phyloP scores from a whole-genome alignment of 2,888 invertebrate genomes.

The Tanytarsus gracilentus region DNA sequence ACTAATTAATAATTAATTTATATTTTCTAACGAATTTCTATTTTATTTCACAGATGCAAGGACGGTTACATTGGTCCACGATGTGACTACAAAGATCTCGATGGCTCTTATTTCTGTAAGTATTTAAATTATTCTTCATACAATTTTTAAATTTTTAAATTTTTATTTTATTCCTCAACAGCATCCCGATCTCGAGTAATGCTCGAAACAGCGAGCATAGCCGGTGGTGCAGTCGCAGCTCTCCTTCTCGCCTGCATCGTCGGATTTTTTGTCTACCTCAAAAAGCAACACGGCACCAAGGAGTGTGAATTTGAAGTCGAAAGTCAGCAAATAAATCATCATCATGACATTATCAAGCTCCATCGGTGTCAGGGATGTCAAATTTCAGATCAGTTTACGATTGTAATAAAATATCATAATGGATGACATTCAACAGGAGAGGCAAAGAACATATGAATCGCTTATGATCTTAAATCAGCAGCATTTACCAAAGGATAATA shows the following conservation, averaged over 20 bases:
- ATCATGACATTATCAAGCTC: slow-evolving; percentile 17
- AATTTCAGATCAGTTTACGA: slow-evolving; percentile 23
- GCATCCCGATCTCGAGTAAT: slow-evolving; percentile 62
- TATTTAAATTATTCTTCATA: neutral
- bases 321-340: slow-evolving; percentile 14
- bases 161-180: slow-evolving; percentile 28
- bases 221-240: slow-evolving; percentile 58
- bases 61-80: slow-evolving; percentile 89
- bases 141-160: neutral
- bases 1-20: neutral
- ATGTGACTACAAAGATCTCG: slow-evolving; percentile 94
- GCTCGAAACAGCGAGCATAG: slow-evolving; percentile 73
- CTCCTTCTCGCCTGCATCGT: slow-evolving; percentile 1
- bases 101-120: slow-evolving; percentile 75
- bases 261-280: slow-evolving; percentile 15
- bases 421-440: slow-evolving; percentile 14
- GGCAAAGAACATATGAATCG: neutral
- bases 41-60: slow-evolving; percentile 50
- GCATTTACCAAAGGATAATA: neutral
- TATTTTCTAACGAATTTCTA: neutral
- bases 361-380: slow-evolving; percentile 15
- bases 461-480: neutral
- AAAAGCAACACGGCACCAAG: neutral
- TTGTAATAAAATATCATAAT: slow-evolving; percentile 20
- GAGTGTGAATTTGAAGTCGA: slow-evolving; percentile 21